These are phyloP conservation scores for Lasioglossum oenotherae DNA, from an alignment of 2,888 invertebrate genomes.

Conservation along the genomic window DNA sequence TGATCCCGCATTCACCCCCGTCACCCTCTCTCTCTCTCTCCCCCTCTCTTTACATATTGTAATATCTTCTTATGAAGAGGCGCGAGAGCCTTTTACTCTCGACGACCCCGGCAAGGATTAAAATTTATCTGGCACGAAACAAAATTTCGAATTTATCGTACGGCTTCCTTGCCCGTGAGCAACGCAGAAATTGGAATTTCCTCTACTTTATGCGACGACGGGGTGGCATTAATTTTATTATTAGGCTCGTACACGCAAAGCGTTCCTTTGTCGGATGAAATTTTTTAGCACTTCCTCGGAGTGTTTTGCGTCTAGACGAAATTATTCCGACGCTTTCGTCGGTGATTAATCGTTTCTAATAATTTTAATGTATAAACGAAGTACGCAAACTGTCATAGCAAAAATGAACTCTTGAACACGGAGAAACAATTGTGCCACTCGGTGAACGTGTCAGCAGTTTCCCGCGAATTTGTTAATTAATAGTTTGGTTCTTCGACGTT, in stretches of 20 bases:
- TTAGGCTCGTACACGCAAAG: not conserved
- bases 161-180: not conserved
- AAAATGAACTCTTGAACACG: not conserved
- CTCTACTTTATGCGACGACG: not conserved
- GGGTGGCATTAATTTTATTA: not conserved
- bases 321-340: not conserved
- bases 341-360: not conserved
- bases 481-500: not conserved
- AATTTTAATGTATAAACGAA: not conserved
- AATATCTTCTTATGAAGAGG: constrained; percentile 57
- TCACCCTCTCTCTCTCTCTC: not conserved
- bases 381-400: not conserved
- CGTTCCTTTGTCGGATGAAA: not conserved
- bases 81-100: constrained; percentile 54
- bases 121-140: constrained; percentile 50
- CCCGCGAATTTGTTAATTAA: not conserved
- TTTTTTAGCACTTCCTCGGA: not conserved
- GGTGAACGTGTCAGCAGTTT: not conserved
- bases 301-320: not conserved
- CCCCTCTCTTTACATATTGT: constrained; percentile 31
- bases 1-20: constrained; percentile 60
- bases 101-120: constrained; percentile 45
- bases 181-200: not conserved
- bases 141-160: constrained; percentile 11
- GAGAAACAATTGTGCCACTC: not conserved